These are phyloP conservation scores for Mobula hypostoma DNA, from an alignment of 2,113 vertebrate genomes.

Conservation along the genomic window DNA sequence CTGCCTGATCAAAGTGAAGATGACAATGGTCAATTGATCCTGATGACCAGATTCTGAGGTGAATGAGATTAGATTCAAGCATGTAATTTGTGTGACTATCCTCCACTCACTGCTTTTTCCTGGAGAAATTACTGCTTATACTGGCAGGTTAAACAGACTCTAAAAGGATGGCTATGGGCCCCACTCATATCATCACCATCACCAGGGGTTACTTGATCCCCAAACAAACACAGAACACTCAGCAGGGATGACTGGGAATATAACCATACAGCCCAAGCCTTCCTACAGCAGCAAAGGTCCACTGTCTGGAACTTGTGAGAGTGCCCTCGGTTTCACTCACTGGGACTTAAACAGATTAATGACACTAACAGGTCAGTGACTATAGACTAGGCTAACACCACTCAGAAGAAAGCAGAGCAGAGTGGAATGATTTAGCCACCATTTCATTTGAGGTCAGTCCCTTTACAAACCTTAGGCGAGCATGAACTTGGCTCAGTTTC, in stretches of 20 bases:
- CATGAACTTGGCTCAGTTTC: neutral
- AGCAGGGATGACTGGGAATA: neutral
- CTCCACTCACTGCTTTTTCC: no score
- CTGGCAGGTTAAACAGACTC: no score
- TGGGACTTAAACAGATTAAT: neutral
- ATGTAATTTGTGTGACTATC: no score
- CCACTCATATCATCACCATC: no score
- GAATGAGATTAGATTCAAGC: no score
- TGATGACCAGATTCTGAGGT: no score
- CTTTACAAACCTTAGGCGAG: neutral
- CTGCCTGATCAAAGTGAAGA: no score
- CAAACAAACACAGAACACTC: neutral
- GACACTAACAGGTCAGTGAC: neutral
- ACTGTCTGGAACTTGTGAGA: neutral
- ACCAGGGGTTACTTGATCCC: neutral
- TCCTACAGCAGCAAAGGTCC: neutral
- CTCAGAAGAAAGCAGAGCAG: neutral
- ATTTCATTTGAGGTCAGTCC: neutral
- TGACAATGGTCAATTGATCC: no score
- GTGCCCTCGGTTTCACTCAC: neutral
- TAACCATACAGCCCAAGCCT: neutral
- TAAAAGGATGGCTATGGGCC: no score
- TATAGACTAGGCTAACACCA: neutral
- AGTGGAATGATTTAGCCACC: no score
- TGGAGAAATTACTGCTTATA: no score